Conservation (phyloP, 2,888 invertebrate genomes). For the Zele albiditarsus region DNA sequence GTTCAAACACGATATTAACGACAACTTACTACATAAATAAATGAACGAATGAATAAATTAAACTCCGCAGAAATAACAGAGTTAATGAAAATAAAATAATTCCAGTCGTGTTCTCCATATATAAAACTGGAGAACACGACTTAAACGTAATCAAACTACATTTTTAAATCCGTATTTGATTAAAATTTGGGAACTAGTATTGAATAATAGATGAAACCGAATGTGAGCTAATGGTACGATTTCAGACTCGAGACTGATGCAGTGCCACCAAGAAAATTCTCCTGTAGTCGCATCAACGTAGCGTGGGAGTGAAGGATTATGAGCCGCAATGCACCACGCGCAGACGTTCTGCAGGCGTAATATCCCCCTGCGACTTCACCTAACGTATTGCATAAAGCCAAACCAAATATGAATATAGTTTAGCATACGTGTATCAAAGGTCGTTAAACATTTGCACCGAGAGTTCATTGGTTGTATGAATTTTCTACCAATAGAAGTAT, state of each 20-base stretch:
- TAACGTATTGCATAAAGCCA: too few species aligned
- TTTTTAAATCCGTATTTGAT: constrained; percentile 23
- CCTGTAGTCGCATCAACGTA: too few species aligned
- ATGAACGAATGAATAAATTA: too few species aligned
- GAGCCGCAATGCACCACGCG: constrained; percentile 67
- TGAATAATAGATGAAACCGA: too few species aligned
- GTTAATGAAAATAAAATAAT: not conserved
- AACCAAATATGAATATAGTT: too few species aligned
- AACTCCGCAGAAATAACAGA: not conserved
- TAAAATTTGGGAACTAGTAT: not conserved
- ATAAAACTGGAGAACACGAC: not conserved
- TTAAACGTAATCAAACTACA: not conserved
- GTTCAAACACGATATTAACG: too few species aligned
- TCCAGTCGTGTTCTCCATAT: not conserved
- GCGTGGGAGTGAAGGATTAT: constrained; percentile 49
- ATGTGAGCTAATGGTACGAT: constrained; percentile 16
- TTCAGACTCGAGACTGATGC: constrained; percentile 52
- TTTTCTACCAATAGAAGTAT: too few species aligned
- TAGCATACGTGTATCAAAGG: too few species aligned
- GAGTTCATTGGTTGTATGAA: too few species aligned
- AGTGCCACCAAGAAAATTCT: constrained; percentile 19
- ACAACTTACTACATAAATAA: too few species aligned
- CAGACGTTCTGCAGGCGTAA: constrained; percentile 59
- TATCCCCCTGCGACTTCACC: too few species aligned
- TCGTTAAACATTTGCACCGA: too few species aligned